A percentile compares a stretch with the other conserved stretches of the same genome.
phyloP scores from a whole-genome alignment of 2,797 vertebrate species.

The Urosaurus nigricauda region DNA sequence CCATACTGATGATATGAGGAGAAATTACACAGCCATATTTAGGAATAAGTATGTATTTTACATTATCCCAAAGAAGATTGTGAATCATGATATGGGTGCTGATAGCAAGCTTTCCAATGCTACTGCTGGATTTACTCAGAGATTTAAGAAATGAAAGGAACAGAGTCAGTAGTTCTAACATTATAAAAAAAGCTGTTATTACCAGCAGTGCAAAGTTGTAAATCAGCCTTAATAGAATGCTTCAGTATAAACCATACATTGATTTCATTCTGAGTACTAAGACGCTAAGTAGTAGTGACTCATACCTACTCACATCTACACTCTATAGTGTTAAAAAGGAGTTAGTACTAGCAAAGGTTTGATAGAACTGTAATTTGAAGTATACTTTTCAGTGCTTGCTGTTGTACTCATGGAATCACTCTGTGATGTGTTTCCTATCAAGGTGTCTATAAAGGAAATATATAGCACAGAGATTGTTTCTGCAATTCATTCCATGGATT shows the following conservation, averaged over 20 bases:
- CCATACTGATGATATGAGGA: not conserved
- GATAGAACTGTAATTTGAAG: not conserved
- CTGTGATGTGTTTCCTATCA: too few relatives aligned
- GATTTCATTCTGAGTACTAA: not conserved
- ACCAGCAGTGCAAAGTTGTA: not conserved
- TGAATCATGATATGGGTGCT: not conserved
- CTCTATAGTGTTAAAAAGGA: not conserved
- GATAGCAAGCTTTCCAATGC: not conserved
- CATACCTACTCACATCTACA: not conserved
- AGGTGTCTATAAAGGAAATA: not conserved
- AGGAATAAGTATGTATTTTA: not conserved
- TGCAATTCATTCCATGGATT: not conserved
- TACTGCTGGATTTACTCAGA: not conserved
- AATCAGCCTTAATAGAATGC: not conserved
- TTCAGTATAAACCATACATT: not conserved
- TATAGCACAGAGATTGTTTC: not conserved
- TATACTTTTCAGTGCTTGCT: not conserved
- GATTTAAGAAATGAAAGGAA: not conserved
- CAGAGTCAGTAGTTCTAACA: not conserved
- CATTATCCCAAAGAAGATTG: not conserved
- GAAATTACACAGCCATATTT: not conserved
- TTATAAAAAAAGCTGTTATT: not conserved
- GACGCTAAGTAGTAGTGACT: not conserved
- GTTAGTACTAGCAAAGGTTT: not conserved
- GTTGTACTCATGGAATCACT: not conserved